These are phyloP conservation scores for Toxotes chatareus DNA, from an alignment of 2,113 vertebrate genomes.

Conservation along the genomic window DNA sequence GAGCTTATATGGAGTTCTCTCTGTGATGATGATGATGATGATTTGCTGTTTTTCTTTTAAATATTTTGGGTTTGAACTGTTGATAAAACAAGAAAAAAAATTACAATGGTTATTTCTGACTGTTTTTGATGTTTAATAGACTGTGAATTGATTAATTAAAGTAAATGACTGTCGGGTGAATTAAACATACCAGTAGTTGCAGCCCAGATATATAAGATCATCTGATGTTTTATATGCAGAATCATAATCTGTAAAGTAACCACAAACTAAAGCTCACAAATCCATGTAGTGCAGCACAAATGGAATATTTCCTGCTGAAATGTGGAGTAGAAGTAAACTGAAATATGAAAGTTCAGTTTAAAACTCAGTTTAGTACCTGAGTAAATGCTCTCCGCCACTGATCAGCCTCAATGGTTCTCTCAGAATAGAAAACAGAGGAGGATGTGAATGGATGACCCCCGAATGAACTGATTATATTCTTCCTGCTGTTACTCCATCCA, in stretches of 20 bases:
- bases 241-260: neutral
- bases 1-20: too few relatives aligned
- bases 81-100: neutral
- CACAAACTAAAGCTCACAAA: neutral
- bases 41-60: too few relatives aligned
- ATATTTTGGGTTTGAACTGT: too few relatives aligned
- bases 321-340: too few relatives aligned
- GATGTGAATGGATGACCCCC: slow-evolving; percentile 6
- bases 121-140: neutral
- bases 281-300: neutral
- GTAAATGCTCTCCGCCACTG: neutral
- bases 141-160: too few relatives aligned
- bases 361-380: neutral
- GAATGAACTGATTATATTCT: neutral
- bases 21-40: too few relatives aligned
- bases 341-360: too few relatives aligned
- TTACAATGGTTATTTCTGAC: neutral
- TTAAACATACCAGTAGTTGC: neutral
- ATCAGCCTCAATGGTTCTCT: neutral
- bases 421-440: neutral
- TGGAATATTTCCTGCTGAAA: too few relatives aligned
- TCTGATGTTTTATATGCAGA: neutral
- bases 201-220: neutral
- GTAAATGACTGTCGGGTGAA: too few relatives aligned
- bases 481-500: neutral